Base-by-base conservation (phyloP, 2,113 vertebrate species). In the Poeciliopsis occidentalis region DNA sequence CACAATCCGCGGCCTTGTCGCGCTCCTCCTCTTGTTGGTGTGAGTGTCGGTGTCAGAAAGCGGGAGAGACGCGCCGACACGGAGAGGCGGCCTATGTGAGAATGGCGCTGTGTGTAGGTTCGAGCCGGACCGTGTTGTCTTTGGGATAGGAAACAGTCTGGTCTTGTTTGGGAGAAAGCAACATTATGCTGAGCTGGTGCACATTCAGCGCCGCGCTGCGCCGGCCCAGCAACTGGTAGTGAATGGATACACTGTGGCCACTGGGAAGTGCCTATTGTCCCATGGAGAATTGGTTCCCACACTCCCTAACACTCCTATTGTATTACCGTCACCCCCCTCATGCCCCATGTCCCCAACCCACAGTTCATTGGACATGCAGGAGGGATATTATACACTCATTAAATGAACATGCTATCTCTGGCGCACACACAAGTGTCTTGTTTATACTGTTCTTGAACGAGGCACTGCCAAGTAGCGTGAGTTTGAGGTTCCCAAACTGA, bases 91-190 rank as follows among this genome's bases (percentile, higher is more conserved):
- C 79, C 79, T 39, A 82, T 87, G 85, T 90, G 92, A 90, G 85
- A 92, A 88, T 69, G 79, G 80, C 81, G 81, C 90, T 89, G 90
- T 91, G 85, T 89, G 54, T 87, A 73, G 85, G 83, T 81, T 83
- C 75, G 88, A 81, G 82, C 85, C 30, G 87, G 61, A 80, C 86
- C 85, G 88, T 92, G 90, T 92, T 91, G 91, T 92, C 89, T 91
- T 91, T 92, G 89, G 89, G 89, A 89, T 81, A 93, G 89, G 91
- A 93, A 93, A 93, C 91, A 93, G 91, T 92, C 91, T 91, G 89
- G 88, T 82, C 89, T 92, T 93, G 92, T 93, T 92, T 90, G 87
- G 87, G 88, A 93, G 89, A 93, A 92, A 85, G 92, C 89, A 79
- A 85, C 89, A 91, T 92, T 93, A 88, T 93, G 91, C 92, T 93